Evolutionary conservation across 2,797 vertebrate genomes (phyloP), one percentile per base, ranked within the genome.

Genomic region (Lemur catta): DNA sequence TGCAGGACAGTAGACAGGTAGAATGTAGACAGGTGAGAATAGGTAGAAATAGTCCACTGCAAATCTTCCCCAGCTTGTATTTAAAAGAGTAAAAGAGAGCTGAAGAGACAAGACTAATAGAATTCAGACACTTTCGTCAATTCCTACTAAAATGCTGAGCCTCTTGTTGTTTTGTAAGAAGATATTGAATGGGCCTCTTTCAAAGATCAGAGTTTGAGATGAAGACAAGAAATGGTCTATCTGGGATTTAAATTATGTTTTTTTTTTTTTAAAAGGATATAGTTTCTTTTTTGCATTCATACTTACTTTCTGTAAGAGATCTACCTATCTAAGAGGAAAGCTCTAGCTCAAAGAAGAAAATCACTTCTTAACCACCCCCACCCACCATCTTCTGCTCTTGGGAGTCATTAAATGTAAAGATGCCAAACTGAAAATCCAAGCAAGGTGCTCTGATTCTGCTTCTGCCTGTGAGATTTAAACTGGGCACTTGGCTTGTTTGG

Each of bases 401-500:
- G 13, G 7, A 20, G 17, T 84, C 57, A 7, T 10, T 52, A 69
- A 30, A 4, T 20, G 0, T 13, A 26, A 55, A 63, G 43, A 24
- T 4, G 17, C 6, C 17, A 14, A 63, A 9, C 1, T 14, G 35
- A 38, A 81, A 38, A 38, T 11, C 17, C 17, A 9, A 57, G 22
- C 5, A 41, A 55, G 22, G 28, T 0, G 1, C 0, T 18, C 3
- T 4, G 8, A 28, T 6, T 20, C 7, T 22, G 46, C 17, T 24
- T n/a, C 24, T 33, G 24, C 28, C 30, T 43, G 41, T 84, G 38
- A 14, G 14, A 30, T 85, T 38, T 43, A 67, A 26, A 38, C 1
- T 28, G 33, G 33, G 72, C 22, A 1, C 30, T 69, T 28, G 17
- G 65, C 24, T 30, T 63, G 8, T 35, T 63, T 41, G 4, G 20